Conservation (phyloP, 2,113 vertebrate species). For the Hippocampus guttulatus region DNA sequence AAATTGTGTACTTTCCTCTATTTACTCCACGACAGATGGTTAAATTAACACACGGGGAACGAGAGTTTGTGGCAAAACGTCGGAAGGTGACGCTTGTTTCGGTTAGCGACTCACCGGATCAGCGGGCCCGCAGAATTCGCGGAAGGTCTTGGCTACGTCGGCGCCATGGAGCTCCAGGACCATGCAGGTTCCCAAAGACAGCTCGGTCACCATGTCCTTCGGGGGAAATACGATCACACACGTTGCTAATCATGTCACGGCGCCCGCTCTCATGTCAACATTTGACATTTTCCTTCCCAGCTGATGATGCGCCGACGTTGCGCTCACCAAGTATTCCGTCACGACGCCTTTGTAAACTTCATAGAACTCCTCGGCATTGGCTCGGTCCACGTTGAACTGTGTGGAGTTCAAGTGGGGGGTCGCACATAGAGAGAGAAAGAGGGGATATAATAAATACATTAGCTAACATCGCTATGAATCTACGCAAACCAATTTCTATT, state of each 20-base stretch:
- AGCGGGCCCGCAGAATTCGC: constrained; percentile 88
- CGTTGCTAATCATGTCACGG: not conserved
- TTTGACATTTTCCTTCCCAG: too few species aligned
- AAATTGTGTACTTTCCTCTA: not conserved
- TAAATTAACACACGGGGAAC: not conserved
- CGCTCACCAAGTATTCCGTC: constrained; percentile 85
- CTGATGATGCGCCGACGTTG: constrained; percentile 4
- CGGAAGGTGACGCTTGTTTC: not conserved
- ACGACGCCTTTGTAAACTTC: constrained; percentile 93
- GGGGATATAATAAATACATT: too few species aligned
- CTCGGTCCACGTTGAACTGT: constrained; percentile 86
- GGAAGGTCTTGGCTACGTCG: constrained; percentile 76
- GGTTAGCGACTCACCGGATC: constrained; percentile 87
- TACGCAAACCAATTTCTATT: too few species aligned
- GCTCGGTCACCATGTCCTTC: constrained; percentile 86
- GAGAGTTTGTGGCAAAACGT: not conserved
- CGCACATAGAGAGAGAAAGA: too few species aligned
- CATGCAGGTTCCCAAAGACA: constrained; percentile 87
- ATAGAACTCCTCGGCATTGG: constrained; percentile 89
- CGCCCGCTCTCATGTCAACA: not conserved
- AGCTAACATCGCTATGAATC: too few species aligned
- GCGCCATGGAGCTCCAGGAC: constrained; percentile 82
- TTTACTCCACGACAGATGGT: not conserved
- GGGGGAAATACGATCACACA: not conserved
- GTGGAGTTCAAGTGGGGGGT: constrained; percentile 12